Conservation (phyloP, 1,140 invertebrate genomes). For the Cotesia vestalis region DNA sequence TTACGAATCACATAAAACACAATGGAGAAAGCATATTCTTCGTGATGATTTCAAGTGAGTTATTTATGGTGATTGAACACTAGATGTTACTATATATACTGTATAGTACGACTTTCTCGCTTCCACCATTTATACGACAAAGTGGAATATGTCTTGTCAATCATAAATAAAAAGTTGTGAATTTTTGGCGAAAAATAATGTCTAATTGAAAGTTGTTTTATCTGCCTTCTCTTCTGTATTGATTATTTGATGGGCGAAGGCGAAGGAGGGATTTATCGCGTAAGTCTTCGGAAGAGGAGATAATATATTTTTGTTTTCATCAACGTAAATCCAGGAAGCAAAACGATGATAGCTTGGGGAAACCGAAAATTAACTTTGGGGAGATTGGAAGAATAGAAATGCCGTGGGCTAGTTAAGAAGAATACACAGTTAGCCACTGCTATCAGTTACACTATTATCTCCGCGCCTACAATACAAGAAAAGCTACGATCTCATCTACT, state of each 20-base stretch:
- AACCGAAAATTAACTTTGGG: slow-evolving; percentile 62
- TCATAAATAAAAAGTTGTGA: neutral
- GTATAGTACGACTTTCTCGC: neutral
- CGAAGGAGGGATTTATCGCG: no score
- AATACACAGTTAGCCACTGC: slow-evolving; percentile 55
- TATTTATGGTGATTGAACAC: slow-evolving; percentile 66
- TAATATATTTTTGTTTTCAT: slow-evolving; percentile 2
- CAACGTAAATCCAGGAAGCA: neutral
- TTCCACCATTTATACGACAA: slow-evolving; percentile 1
- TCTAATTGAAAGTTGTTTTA: slow-evolving; percentile 9
- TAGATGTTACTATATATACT: slow-evolving; percentile 26
- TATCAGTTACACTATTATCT: slow-evolving; percentile 66
- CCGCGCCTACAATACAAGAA: slow-evolving; percentile 48
- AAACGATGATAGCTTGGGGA: slow-evolving; percentile 46
- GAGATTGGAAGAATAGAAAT: slow-evolving; percentile 40
- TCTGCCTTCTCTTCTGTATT: neutral
- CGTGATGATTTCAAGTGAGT: slow-evolving; percentile 56
- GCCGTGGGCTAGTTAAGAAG: slow-evolving; percentile 42
- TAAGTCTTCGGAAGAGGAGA: neutral
- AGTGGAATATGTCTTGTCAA: neutral
- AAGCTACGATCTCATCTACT: slow-evolving; percentile 39
- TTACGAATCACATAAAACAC: slow-evolving; percentile 4
- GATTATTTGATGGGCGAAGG: no score
- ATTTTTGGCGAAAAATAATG: neutral
- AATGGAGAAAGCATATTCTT: slow-evolving; percentile 38